These are phyloP conservation scores for Lapara coniferarum DNA, from an alignment of 2,888 invertebrate genomes.

Conservation along the genomic window DNA sequence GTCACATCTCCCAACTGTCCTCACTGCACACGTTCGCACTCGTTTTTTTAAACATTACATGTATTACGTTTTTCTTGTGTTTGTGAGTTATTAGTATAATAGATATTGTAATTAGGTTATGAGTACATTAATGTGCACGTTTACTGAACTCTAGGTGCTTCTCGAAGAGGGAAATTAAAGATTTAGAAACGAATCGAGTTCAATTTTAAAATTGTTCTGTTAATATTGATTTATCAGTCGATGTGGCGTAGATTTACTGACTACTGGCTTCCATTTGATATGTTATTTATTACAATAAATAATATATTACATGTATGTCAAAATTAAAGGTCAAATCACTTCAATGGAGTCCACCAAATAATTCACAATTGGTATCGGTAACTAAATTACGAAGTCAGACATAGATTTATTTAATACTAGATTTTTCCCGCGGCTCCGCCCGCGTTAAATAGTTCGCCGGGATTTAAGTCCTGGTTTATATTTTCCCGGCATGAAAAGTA, in stretches of 20 bases:
- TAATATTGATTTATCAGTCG: too few species aligned
- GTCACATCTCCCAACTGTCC: slow-evolving; percentile 56
- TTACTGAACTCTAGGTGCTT: too few species aligned
- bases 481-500: too few species aligned
- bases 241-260: too few species aligned
- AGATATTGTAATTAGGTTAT: background rate
- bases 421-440: too few species aligned
- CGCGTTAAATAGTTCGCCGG: too few species aligned
- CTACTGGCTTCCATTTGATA: too few species aligned
- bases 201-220: too few species aligned
- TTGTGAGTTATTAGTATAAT: background rate
- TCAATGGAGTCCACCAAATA: background rate
- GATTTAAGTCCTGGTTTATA: too few species aligned
- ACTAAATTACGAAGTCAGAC: slow-evolving; percentile 21
- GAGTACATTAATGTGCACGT: background rate
- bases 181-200: too few species aligned
- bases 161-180: too few species aligned
- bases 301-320: background rate
- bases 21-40: slow-evolving; percentile 46
- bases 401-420: slow-evolving; percentile 33
- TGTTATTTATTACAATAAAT: background rate
- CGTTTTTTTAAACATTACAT: slow-evolving; percentile 21
- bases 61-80: slow-evolving; percentile 9
- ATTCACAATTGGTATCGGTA: slow-evolving; percentile 13
- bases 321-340: background rate